phyloP scores from a whole-genome alignment of 1,140 invertebrate genomes.

The Drosophila bocki region DNA sequence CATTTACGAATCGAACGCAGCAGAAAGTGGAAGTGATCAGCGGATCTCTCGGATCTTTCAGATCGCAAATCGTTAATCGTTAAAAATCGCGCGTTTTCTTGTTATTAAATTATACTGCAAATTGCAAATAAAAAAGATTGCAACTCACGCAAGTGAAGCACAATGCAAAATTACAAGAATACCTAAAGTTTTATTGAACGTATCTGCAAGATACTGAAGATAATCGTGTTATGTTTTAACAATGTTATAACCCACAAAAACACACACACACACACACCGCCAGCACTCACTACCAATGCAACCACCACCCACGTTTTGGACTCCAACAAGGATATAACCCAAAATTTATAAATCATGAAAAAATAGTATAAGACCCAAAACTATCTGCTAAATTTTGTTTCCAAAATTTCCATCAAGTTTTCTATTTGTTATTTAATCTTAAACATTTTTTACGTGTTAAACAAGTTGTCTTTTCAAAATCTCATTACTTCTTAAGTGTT shows the following conservation, averaged over 20 bases:
- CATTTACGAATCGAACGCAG: conserved; percentile 80
- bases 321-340: conserved; percentile 20
- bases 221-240: conserved; percentile 38
- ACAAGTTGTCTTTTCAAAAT: conserved; percentile 44
- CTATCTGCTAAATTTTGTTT: conserved; percentile 22
- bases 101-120: conserved; percentile 51
- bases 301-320: conserved; percentile 25
- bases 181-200: conserved; percentile 36
- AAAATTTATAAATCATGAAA: conserved; percentile 21
- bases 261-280: conserved; percentile 3
- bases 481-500: conserved; percentile 45
- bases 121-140: conserved; percentile 1
- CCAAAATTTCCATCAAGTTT: conserved; percentile 37
- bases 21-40: conserved; percentile 79
- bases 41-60: conserved; percentile 48
- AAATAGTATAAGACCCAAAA: conserved; percentile 28
- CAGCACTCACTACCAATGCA: conserved; percentile 33
- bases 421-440: conserved; percentile 50
- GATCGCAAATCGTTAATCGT: conserved; percentile 29
- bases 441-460: conserved; percentile 34
- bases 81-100: conserved; percentile 31
- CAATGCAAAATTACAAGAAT: conserved; percentile 22
- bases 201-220: conserved; percentile 45
- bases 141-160: conserved; percentile 21
- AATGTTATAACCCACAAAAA: conserved; percentile 31